Percentiles rank a stretch among this genome's conserved stretches.
Conservation (phyloP, 2,797 vertebrate genomes). For the Acanthiza pusilla region DNA sequence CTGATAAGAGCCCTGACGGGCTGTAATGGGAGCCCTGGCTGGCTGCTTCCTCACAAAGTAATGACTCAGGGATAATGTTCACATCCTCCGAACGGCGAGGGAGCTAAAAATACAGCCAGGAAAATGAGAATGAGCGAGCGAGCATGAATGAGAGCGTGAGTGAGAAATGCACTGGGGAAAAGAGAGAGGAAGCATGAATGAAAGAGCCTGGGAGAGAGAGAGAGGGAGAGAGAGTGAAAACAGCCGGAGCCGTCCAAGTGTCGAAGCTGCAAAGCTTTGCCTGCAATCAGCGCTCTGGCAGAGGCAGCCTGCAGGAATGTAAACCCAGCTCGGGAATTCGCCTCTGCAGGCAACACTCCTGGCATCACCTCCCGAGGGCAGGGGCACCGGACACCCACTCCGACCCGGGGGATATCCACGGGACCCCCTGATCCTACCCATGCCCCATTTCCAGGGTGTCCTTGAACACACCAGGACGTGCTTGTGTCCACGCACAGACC, state of each 20-base stretch:
- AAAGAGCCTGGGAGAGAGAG: background rate
- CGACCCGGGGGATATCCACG: fast-evolving
- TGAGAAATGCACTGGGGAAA: constrained; percentile 56
- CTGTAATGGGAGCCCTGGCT: constrained; percentile 37
- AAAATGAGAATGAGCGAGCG: constrained; percentile 37
- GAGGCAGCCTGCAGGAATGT: background rate
- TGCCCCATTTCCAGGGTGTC: no score
- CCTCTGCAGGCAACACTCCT: background rate
- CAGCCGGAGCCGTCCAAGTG: background rate
- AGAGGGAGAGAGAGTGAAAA: background rate
- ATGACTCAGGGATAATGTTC: constrained; percentile 72
- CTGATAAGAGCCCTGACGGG: constrained; percentile 67
- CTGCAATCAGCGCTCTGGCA: constrained; percentile 5
- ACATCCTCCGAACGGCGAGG: constrained; percentile 69
- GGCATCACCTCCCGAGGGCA: background rate
- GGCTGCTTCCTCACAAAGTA: constrained; percentile 73
- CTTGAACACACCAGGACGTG: fast-evolving
- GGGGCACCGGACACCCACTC: fast-evolving
- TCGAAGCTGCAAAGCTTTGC: constrained; percentile 39
- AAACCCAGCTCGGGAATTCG: background rate
- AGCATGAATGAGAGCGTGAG: constrained; percentile 58
- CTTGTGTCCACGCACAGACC: fast-evolving
- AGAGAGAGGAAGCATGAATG: constrained; percentile 30
- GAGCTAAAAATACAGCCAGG: constrained; percentile 73
- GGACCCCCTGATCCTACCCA: fast-evolving